Percentiles rank a stretch among this genome's conserved stretches.
Evolutionary conservation across 2,888 invertebrate species (phyloP).

Genomic region (Meloe dianella): DNA sequence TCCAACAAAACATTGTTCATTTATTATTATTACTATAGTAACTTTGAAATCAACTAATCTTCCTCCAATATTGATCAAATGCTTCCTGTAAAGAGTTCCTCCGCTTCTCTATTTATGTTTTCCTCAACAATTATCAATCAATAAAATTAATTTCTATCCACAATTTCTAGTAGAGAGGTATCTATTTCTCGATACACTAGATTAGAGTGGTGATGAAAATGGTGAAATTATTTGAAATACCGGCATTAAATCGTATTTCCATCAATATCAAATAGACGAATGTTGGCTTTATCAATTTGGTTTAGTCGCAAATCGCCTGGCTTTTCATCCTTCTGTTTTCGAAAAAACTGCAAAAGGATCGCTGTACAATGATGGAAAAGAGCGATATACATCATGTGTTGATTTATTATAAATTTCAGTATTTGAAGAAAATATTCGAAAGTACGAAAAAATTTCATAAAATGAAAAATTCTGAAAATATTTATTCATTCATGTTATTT

Average conservation of each 20-base stretch:
- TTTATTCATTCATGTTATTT: background rate
- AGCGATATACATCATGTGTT: background rate
- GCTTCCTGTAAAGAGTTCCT: background rate
- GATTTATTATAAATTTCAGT: background rate
- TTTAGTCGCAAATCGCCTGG: conserved; percentile 2
- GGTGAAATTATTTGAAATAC: background rate
- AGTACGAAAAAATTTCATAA: background rate
- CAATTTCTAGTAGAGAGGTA: background rate
- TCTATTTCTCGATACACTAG: background rate
- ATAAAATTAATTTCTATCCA: background rate
- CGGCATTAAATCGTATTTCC: background rate
- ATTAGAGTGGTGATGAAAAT: background rate
- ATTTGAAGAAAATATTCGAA: background rate
- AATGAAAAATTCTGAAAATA: background rate
- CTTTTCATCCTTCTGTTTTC: background rate
- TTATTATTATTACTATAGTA: background rate
- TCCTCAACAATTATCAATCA: background rate
- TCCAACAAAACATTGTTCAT: background rate
- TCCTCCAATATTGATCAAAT: background rate
- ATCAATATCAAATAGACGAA: background rate
- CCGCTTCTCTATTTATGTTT: background rate
- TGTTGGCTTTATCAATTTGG: conserved; percentile 3
- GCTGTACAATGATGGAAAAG: background rate
- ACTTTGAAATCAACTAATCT: background rate
- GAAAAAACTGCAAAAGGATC: background rate